Evolutionary conservation across 2,113 vertebrate genomes (phyloP), one percentile per base, ranked within the genome.

Genomic region (Oncorhynchus masou): DNA sequence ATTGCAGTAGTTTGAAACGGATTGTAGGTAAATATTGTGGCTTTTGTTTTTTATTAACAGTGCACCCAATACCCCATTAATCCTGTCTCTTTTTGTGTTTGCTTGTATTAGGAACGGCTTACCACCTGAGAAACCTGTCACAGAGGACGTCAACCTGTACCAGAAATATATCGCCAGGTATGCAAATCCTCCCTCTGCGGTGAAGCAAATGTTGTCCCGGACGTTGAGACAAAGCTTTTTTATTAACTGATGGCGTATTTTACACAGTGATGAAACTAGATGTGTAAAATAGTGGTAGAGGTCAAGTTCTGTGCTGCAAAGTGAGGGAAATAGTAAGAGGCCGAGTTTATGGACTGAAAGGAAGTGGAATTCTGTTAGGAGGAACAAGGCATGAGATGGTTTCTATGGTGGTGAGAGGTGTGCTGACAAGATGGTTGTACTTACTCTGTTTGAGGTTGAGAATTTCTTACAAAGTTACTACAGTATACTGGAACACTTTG

Each of bases 81-180:
- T 94, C 90, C 86, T 91, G 86, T 87, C 83, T 88, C 85, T 88
- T 91, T 79, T 91, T 92, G 86, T 95, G 92, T 95, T 92, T 94
- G 91, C 94, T 90, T 90, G 92, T 90, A 74, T 91, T 94, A 99
- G 98, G 95, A 99, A 99, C 27, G 97, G 98, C 93, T 94, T 99
- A 89, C 96, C 97, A 91, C 94, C 96, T 85, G 97, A 99, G 95
- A 99, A 99, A 94, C 95, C 97, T 84, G 92, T 95, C 91, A 94
- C 91, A 68, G 97, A 99, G 87, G 98, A 99, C 73, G 92, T 97
- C 94, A 99, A 99, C 94, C 95, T 99, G 94, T 99, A 99, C 95
- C 98, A 99, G 96, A 99, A 99, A 95, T 99, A 99, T 91, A 99
- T 99, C 91, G 97, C 98, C 94, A 99, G 97, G 98, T 99, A 98